Percentiles rank a stretch among this genome's conserved stretches.
These are phyloP conservation scores for Scrobipalpa costella DNA, from an alignment of 2,888 invertebrate species.

Conservation along the genomic window DNA sequence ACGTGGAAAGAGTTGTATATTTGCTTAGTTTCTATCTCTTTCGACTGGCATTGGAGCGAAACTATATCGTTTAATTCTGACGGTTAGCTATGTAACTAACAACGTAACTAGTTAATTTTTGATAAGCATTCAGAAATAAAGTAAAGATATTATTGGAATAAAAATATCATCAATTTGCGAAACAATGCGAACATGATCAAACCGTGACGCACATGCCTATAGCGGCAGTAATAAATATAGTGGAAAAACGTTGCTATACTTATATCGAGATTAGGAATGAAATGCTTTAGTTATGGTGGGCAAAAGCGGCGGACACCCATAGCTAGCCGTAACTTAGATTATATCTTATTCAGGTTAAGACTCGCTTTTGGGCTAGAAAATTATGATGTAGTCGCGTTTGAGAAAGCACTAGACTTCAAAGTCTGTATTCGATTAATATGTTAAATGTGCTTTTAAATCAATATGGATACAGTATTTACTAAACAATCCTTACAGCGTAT, in stretches of 20 bases:
- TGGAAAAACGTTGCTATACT: constrained; percentile 1
- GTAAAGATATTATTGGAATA: no score
- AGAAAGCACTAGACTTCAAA: constrained; percentile 1
- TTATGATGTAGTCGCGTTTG: not conserved
- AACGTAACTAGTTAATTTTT: no score
- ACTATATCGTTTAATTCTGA: no score
- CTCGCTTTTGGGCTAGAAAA: not conserved
- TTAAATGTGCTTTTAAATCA: constrained; percentile 16
- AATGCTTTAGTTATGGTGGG: not conserved
- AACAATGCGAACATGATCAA: not conserved
- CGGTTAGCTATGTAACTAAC: no score
- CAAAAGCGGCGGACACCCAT: not conserved
- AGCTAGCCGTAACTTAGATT: not conserved
- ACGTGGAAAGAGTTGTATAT: no score
- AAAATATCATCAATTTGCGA: not conserved
- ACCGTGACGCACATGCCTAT: not conserved
- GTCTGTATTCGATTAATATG: constrained; percentile 17
- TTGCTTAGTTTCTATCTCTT: no score
- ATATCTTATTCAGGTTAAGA: not conserved
- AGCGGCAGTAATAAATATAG: not conserved
- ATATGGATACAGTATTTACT: not conserved
- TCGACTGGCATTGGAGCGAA: no score
- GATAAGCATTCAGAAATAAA: no score
- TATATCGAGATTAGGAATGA: not conserved
- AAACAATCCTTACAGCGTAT: constrained; percentile 1